Evolutionary conservation across 2,797 vertebrate genomes (phyloP), one percentile per base, ranked within the genome.

Genomic region (Micromesistius poutassou): DNA sequence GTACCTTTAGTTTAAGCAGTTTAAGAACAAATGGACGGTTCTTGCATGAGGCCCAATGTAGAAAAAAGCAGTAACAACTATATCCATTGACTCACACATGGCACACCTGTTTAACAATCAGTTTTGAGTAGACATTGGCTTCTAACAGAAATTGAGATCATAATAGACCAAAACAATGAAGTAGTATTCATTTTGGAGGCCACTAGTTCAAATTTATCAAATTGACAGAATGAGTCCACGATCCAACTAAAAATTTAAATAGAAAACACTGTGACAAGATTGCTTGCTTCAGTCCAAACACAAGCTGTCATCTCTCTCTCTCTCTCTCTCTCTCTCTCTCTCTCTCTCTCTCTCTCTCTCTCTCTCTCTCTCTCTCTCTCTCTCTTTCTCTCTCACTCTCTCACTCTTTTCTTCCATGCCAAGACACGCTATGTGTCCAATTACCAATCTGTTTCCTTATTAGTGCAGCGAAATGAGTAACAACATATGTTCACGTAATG

Each of bases 251-350:
- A 73, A 80, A 75, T 72, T 46, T 5, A 35, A 35, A 35, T 35
- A 35, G 7, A 35, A 35, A 80, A 78, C 82, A 79, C 81, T 77
- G 74, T 83, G 78, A 81, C 80, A 9, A 68, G 81, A 71, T 68
- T 46, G 74, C 87, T 74, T 77, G 80, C 87, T 79, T 88, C 86
- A 83, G 84, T 83, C 87, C 85, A 81, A 85, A 89, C 72, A 74
- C 88, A 90, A 90, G 89, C 89, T 91, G 91, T 86, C 84, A 62
- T 74, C 87, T 82, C 72, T 22, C 72, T 78, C 76, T 80, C 74
- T 36, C 42, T 75, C 16, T 62, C 46, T 33, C 74, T 75, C 42
- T 9, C 46, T 66, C 42, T 33, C 42, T 31, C 87, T 82, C 72
- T 22, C 72, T 78, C 76, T 80, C 74, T 36, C 42, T 75, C 16